These are phyloP conservation scores for Ibidorhyncha struthersii DNA, from an alignment of 2,113 vertebrate genomes.

Conservation along the genomic window DNA sequence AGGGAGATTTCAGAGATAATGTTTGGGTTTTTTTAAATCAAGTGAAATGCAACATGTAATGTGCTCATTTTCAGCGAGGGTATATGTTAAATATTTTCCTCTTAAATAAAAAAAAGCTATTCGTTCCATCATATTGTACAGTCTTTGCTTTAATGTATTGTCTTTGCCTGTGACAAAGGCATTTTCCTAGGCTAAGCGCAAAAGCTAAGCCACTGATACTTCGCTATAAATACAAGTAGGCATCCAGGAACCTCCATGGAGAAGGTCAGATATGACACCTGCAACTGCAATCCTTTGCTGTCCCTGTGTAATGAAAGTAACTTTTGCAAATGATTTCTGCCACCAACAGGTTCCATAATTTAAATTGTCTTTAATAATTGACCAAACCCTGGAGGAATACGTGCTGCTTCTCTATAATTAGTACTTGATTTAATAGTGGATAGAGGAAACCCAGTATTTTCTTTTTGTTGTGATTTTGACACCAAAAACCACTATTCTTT, in stretches of 20 bases:
- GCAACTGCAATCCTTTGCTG: background rate
- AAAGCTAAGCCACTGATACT: background rate
- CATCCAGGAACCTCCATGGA: background rate
- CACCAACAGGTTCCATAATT: background rate
- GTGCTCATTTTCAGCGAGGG: background rate
- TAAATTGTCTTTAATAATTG: background rate
- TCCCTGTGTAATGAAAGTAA: background rate
- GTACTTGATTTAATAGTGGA: background rate
- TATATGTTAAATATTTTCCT: background rate
- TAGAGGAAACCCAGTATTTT: background rate
- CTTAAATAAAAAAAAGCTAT: background rate
- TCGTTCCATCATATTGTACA: background rate
- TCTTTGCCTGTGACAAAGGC: background rate
- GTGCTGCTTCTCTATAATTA: background rate
- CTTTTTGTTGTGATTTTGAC: background rate
- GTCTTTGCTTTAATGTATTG: background rate
- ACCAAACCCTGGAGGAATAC: background rate
- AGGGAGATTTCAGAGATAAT: background rate
- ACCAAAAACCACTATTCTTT: background rate
- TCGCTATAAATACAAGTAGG: background rate
- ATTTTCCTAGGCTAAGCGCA: background rate
- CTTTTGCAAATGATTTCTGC: slow-evolving; percentile 1
- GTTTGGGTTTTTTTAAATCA: background rate
- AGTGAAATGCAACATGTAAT: background rate
- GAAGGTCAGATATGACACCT: background rate